A percentile compares a stretch with the other conserved stretches of the same genome.
Conservation (phyloP, 2,888 invertebrate genomes). For the Plebejus argus region DNA sequence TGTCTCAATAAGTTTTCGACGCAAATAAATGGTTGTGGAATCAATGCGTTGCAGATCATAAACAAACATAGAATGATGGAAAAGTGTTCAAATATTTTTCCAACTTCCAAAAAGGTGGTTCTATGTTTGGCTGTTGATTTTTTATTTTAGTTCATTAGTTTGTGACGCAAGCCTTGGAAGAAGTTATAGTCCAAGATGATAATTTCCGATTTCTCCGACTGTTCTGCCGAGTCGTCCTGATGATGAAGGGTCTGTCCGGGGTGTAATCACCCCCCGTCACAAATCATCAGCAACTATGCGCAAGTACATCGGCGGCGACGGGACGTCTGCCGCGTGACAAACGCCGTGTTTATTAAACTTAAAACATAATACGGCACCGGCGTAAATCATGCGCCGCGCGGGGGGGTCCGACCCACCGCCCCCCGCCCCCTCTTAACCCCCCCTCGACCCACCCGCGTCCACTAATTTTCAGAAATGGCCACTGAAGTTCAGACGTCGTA, state of each 20-base stretch:
- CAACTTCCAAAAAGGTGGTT: no score
- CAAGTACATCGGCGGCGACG: constrained; percentile 51
- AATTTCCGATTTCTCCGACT: not conserved
- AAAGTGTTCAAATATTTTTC: no score
- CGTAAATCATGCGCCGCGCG: constrained; percentile 82
- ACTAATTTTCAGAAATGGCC: constrained; percentile 77
- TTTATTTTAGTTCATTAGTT: not conserved
- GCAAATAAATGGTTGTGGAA: constrained; percentile 6
- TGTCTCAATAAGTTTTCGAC: constrained; percentile 14
- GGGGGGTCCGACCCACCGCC: constrained; percentile 45
- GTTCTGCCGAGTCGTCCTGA: not conserved
- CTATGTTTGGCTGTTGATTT: not conserved
- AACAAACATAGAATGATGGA: not conserved
- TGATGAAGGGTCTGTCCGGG: not conserved
- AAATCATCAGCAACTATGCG: constrained; percentile 32
- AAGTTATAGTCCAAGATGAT: not conserved
- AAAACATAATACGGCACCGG: constrained; percentile 83
- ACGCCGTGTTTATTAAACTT: constrained; percentile 83
- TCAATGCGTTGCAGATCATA: not conserved
- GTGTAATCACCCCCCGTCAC: constrained; percentile 12
- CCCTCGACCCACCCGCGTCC: constrained; percentile 53
- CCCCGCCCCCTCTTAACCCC: constrained; percentile 36
- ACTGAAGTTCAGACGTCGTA: constrained; percentile 63
- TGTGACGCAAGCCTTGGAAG: not conserved
- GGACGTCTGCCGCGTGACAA: constrained; percentile 62